phyloP scores from a whole-genome alignment of 2,888 invertebrate species.

The Beris morrisii region DNA sequence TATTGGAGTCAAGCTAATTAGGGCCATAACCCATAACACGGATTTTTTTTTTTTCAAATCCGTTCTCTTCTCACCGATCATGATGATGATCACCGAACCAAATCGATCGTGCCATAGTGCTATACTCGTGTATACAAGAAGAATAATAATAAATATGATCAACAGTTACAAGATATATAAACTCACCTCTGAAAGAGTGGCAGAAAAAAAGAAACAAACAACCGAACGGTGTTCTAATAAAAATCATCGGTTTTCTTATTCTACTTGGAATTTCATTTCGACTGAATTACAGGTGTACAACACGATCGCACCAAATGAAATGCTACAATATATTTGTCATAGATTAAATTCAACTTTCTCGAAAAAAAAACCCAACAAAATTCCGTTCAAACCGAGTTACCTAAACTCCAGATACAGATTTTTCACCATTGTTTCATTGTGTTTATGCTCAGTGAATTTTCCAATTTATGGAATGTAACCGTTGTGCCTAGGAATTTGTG shows the following conservation, averaged over 20 bases:
- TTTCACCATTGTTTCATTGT: slow-evolving; percentile 26
- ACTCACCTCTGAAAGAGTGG: neutral
- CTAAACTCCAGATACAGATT: neutral
- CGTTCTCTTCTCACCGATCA: neutral
- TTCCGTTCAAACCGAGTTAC: too few species aligned
- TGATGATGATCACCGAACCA: slow-evolving; percentile 14
- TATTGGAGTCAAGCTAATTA: slow-evolving; percentile 16
- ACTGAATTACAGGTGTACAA: slow-evolving; percentile 8
- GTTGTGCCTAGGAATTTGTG: slow-evolving; percentile 2
- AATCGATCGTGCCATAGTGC: slow-evolving; percentile 11
- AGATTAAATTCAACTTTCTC: neutral
- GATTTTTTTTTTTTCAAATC: neutral
- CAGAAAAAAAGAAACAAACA: neutral
- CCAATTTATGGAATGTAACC: slow-evolving; percentile 17
- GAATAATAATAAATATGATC: too few species aligned
- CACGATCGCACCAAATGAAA: slow-evolving; percentile 2
- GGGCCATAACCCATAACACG: slow-evolving; percentile 26
- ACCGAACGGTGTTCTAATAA: slow-evolving; percentile 20
- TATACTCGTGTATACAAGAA: neutral
- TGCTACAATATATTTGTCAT: slow-evolving; percentile 8
- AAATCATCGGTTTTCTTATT: slow-evolving; percentile 1
- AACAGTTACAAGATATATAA: too few species aligned
- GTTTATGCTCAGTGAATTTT: slow-evolving; percentile 25
- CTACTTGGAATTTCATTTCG: neutral
- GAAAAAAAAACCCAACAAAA: too few species aligned